phyloP scores from a whole-genome alignment of 1,140 invertebrate species.

The Heliconius himera region DNA sequence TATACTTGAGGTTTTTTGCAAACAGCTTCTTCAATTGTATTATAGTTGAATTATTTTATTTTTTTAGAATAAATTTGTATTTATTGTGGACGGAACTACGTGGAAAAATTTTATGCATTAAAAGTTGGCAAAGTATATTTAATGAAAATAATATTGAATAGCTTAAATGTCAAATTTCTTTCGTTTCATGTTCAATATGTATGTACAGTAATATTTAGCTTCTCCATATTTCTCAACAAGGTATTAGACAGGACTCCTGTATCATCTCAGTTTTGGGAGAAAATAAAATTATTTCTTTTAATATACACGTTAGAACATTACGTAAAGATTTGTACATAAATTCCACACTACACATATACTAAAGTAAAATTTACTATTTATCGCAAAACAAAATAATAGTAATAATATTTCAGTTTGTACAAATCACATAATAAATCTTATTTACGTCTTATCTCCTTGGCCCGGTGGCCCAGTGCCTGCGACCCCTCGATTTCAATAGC shows the following conservation, averaged over 20 bases:
- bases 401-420: background rate
- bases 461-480: slow-evolving; percentile 57
- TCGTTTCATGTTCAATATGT: too few species aligned
- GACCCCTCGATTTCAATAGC: slow-evolving; percentile 36
- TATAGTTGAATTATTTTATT: background rate
- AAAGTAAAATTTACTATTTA: background rate
- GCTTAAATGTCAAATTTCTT: too few species aligned
- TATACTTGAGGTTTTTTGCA: background rate
- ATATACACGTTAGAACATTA: too few species aligned
- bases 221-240: too few species aligned
- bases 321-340: background rate
- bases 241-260: too few species aligned
- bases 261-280: too few species aligned
- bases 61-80: background rate
- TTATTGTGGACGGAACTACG: background rate
- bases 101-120: too few species aligned
- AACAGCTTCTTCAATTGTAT: background rate
- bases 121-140: too few species aligned
- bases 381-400: background rate
- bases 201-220: too few species aligned
- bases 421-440: slow-evolving; percentile 1
- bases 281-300: too few species aligned
- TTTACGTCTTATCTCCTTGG: slow-evolving; percentile 28
- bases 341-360: background rate
- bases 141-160: too few species aligned